Percentiles rank a stretch among this genome's conserved stretches.
Conservation (phyloP, 2,113 vertebrate genomes). For the Prochilodus magdalenae region DNA sequence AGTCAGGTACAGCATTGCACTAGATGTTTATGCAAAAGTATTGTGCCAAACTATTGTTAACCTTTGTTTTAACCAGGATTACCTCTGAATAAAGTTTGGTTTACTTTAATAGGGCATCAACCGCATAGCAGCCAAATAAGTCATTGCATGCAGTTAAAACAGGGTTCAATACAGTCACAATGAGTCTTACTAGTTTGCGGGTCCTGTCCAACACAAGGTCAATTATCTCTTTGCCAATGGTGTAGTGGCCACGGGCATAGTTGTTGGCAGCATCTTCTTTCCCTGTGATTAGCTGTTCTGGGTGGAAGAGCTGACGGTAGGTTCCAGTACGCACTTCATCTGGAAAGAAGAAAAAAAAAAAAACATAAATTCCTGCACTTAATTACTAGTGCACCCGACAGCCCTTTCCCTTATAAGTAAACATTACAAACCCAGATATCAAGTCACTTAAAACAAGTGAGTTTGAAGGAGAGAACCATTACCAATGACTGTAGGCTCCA, state of each 20-base stretch:
- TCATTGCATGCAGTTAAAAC: too few relatives aligned
- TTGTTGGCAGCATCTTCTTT: conserved; percentile 89
- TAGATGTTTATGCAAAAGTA: too few relatives aligned
- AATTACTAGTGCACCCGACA: too few relatives aligned
- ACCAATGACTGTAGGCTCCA: conserved; percentile 65
- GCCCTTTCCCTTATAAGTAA: too few relatives aligned
- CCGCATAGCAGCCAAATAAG: too few relatives aligned
- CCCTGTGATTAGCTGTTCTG: conserved; percentile 85
- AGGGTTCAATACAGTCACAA: too few relatives aligned
- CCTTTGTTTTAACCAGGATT: not conserved
- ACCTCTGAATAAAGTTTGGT: not conserved
- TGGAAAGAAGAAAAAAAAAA: conserved; percentile 10
- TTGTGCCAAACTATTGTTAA: not conserved
- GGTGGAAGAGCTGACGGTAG: conserved; percentile 84
- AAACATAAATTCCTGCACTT: not conserved
- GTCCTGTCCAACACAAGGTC: conserved; percentile 72
- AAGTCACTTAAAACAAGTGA: too few relatives aligned
- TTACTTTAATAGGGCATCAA: not conserved
- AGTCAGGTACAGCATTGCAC: too few relatives aligned
- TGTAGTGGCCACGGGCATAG: conserved; percentile 80
- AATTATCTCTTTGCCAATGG: conserved; percentile 72
- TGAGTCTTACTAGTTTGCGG: conserved; percentile 68
- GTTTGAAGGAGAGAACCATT: conserved; percentile 27
- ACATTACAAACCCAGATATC: too few relatives aligned
- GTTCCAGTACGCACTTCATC: conserved; percentile 83